Base-by-base conservation (phyloP, 1,140 invertebrate genomes). In the Ips typographus region DNA sequence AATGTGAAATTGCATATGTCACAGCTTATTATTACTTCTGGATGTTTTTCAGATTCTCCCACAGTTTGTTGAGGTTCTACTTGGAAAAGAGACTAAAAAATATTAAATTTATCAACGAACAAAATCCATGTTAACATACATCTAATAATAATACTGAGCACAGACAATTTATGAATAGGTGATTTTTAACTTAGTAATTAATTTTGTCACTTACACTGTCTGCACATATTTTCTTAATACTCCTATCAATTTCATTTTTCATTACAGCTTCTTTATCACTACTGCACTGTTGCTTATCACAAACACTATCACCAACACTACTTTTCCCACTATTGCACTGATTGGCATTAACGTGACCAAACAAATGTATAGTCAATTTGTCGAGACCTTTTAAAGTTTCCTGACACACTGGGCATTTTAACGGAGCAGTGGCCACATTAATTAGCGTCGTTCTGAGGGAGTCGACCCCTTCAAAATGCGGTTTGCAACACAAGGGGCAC, bases 291-390 rank as follows among this genome's bases (percentile, higher is more conserved):
- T 3, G 7, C 22, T 8, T 49, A 49, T 2, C 44, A 22, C 44
- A 49, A 8, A 49, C 22, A 8, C 22, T 6, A 49, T 49, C 44
- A 6, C 2, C 44, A 49, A 22, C 44, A 8, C 22, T 22, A 56
- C 38, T 56, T 47, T 47, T 47, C 44, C 44, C n/a, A 5, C 44
- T 47, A 6, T 47, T 47, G 44, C 82, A 78, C 77, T 71, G 42
- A 75, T 78, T 78, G 71, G 78, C 22, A 22, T 42, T 75, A 3
- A 85, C 84, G 77, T 93, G 91, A 40, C 86, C 87, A 74, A 93
- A 92, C 68, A 94, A 80, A 80, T 94, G 91, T 75, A 93, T 92
- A 1, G 91, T 93, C n/a, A 93, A 82, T 81, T 94, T 93, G 80
- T 93, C 91, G 61, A 94, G 85, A 2, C 91, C 91, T 60, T 86